phyloP scores from a whole-genome alignment of 2,797 vertebrate species.

The Phoeniculus purpureus region DNA sequence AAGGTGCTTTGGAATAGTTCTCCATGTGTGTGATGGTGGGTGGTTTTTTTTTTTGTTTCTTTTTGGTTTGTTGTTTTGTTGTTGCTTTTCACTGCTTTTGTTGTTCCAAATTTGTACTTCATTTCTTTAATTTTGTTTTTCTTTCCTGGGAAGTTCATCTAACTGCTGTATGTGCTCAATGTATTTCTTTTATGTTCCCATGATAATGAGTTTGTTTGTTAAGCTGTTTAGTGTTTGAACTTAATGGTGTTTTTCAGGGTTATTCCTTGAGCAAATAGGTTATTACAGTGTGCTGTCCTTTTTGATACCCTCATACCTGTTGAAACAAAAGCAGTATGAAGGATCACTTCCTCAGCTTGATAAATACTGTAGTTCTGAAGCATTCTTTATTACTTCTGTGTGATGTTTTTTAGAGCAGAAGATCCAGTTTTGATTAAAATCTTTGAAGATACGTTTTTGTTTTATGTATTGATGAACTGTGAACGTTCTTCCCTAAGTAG shows the following conservation, averaged over 20 bases:
- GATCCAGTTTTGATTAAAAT: background rate
- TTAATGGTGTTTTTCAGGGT: background rate
- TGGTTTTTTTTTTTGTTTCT: background rate
- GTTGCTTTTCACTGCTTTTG: background rate
- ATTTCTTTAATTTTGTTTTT: background rate
- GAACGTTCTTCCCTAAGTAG: background rate
- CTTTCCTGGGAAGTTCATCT: background rate
- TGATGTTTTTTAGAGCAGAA: background rate
- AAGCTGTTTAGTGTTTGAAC: background rate
- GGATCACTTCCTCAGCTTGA: background rate
- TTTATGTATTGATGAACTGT: background rate
- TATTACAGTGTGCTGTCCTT: background rate
- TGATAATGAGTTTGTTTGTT: background rate
- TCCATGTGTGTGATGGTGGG: fast-evolving
- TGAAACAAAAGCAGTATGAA: background rate
- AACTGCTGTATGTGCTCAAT: background rate
- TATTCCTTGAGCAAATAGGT: background rate
- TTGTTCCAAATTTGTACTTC: background rate
- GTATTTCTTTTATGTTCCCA: background rate
- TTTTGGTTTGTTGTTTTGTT: background rate
- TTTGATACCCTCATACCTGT: background rate
- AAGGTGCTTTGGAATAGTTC: background rate
- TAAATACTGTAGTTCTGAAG: background rate
- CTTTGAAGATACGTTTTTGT: background rate
- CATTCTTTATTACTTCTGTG: background rate